phyloP scores from a whole-genome alignment of 2,113 vertebrate species.

The Percina caprodes region DNA sequence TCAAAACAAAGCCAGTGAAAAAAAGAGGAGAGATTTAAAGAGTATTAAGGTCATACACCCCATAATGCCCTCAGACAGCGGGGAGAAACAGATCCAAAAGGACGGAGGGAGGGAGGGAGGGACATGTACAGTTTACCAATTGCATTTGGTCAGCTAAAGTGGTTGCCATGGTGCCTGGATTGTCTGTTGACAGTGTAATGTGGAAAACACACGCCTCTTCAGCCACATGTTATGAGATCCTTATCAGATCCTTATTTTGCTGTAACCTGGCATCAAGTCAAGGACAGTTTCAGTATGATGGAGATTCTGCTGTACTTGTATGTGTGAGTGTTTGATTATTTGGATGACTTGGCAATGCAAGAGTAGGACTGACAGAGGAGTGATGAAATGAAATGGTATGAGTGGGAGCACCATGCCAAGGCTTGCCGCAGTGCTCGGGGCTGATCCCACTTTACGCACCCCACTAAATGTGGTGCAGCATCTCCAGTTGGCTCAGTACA shows the following conservation, averaged over 20 bases:
- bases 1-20: constrained; percentile 58
- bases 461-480: constrained; percentile 50
- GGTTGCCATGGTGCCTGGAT: constrained; percentile 31
- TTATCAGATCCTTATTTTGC: not conserved
- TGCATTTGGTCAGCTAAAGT: constrained; percentile 29
- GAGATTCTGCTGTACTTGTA: not conserved
- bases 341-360: constrained; percentile 25
- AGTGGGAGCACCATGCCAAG: constrained; percentile 62
- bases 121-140: constrained; percentile 29
- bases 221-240: constrained; percentile 11
- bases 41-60: constrained; percentile 65
- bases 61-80: constrained; percentile 54
- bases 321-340: constrained; percentile 27
- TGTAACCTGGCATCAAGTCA: not conserved
- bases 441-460: constrained; percentile 59
- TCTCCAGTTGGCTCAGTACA: constrained; percentile 54
- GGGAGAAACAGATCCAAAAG: constrained; percentile 40
- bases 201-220: constrained; percentile 12
- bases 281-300: not conserved
- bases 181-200: constrained; percentile 43
- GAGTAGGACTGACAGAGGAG: not conserved
- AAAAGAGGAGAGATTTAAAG: constrained; percentile 62
- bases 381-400: constrained; percentile 68
- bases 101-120: constrained; percentile 14
- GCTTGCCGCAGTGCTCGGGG: constrained; percentile 64